Evolutionary conservation across 1,140 invertebrate species (phyloP).

Genomic region (Drosophila equinoxialis): DNA sequence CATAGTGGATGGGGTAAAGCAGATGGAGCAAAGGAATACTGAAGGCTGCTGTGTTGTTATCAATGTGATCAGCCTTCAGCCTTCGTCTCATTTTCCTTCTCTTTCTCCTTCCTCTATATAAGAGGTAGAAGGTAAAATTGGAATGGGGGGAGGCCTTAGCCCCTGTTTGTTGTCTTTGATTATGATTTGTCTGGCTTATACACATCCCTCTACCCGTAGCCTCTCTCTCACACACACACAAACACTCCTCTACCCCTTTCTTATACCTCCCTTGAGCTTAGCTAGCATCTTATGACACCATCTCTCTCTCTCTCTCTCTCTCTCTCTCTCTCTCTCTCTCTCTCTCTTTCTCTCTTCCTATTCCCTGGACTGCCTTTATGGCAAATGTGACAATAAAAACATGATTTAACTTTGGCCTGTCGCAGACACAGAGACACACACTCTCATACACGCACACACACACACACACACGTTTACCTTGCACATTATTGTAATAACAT

Average conservation of each 20-base stretch:
- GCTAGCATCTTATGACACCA: constrained; percentile 64
- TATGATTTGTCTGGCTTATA: constrained; percentile 79
- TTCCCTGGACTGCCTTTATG: constrained; percentile 67
- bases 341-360: constrained; percentile 21
- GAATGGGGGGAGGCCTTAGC: constrained; percentile 12
- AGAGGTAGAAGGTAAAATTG: constrained; percentile 33
- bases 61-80: constrained; percentile 12
- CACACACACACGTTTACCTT: constrained; percentile 27
- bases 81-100: not conserved
- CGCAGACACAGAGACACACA: constrained; percentile 36
- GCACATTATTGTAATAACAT: constrained; percentile 80
- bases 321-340: constrained; percentile 4
- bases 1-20: no score
- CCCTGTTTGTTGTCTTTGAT: constrained; percentile 65
- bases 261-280: constrained; percentile 44
- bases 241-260: not conserved
- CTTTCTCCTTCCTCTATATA: not conserved
- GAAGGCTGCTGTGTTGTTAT: constrained; percentile 9
- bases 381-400: constrained; percentile 80
- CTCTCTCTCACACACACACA: not conserved
- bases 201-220: constrained; percentile 5
- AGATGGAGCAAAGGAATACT: not conserved
- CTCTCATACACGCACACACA: constrained; percentile 12
- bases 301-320: constrained; percentile 11
- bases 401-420: constrained; percentile 77